Conservation (phyloP, 2,888 invertebrate genomes). For the Notocelia uddmanniana region DNA sequence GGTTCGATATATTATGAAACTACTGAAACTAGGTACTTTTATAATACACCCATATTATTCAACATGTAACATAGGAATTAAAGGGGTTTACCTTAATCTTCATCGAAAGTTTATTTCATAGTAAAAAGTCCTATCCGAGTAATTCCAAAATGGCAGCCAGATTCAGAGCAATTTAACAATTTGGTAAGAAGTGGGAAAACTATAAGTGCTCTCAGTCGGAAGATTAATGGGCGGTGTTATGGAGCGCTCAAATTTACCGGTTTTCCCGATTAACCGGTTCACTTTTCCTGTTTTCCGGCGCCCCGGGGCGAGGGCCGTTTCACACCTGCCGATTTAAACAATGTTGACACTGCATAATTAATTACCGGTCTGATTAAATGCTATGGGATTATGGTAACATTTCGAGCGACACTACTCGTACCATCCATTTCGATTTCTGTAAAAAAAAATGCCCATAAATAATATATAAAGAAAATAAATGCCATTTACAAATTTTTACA, state of each 20-base stretch:
- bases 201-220: conserved; percentile 56
- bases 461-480: too few relatives aligned
- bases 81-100: neutral
- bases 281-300: conserved; percentile 26
- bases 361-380: conserved; percentile 49
- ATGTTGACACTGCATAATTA: conserved; percentile 62
- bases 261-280: conserved; percentile 63
- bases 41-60: too few relatives aligned
- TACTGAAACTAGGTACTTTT: too few relatives aligned
- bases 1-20: too few relatives aligned
- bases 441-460: too few relatives aligned
- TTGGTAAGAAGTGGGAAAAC: conserved; percentile 19
- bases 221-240: conserved; percentile 78
- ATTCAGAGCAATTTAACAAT: conserved; percentile 1
- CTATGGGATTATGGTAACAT: conserved; percentile 32
- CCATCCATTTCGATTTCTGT: too few relatives aligned
- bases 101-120: neutral
- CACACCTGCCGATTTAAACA: conserved; percentile 60
- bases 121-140: neutral
- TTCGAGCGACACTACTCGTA: conserved; percentile 8
- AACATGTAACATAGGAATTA: too few relatives aligned
- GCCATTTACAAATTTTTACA: too few relatives aligned
- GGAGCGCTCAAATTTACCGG: conserved; percentile 51
- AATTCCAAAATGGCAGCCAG: neutral
- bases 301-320: conserved; percentile 53